These are phyloP conservation scores for Mythimna pallens DNA, from an alignment of 2,888 invertebrate species.

Conservation along the genomic window DNA sequence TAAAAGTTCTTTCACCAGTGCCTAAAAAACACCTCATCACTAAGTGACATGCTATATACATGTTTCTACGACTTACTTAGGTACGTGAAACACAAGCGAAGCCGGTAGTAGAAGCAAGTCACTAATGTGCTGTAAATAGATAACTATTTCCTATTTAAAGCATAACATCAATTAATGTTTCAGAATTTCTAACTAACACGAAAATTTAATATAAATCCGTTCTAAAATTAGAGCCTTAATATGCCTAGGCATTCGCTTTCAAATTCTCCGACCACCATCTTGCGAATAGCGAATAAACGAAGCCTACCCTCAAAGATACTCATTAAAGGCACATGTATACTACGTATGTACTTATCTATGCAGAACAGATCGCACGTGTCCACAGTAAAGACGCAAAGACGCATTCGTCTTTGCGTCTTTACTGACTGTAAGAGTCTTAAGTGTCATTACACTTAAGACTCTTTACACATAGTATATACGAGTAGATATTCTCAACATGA, in stretches of 20 bases:
- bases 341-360: neutral
- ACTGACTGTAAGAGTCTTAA: too few species aligned
- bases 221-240: neutral
- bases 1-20: too few species aligned
- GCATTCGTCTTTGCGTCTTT: too few species aligned
- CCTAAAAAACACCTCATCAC: too few species aligned
- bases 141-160: neutral
- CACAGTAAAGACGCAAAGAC: conserved; percentile 14
- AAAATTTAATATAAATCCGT: neutral
- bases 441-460: neutral
- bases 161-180: neutral
- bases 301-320: conserved; percentile 15
- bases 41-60: too few species aligned
- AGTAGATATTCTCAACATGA: neutral
- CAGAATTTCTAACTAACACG: neutral
- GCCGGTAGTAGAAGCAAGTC: too few species aligned
- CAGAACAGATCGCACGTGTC: neutral
- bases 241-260: neutral
- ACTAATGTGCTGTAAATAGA: too few species aligned
- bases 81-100: too few species aligned
- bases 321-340: conserved; percentile 7
- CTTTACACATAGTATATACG: conserved; percentile 5
- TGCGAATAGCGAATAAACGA: conserved; percentile 4
- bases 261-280: neutral
- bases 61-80: too few species aligned